Conservation (phyloP, 2,888 invertebrate genomes). For the Isoperla grammatica region DNA sequence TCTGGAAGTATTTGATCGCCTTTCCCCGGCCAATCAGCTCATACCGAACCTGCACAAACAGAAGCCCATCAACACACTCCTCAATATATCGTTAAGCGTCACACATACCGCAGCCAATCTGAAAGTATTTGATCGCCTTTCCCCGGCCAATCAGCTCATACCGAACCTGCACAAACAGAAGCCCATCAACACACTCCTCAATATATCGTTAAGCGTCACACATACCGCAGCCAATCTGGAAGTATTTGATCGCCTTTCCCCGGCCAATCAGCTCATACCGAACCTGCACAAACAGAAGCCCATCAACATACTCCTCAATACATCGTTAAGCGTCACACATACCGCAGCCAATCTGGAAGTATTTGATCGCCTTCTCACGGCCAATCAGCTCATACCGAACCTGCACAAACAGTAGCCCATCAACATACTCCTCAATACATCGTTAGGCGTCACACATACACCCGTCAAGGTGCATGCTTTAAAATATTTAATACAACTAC, state of each 20-base stretch:
- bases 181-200: not conserved
- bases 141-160: constrained; percentile 80
- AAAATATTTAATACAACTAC: not conserved
- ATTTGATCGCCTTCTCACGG: constrained; percentile 72
- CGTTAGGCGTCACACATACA: too few relatives aligned
- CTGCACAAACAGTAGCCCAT: constrained; percentile 36
- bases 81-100: not conserved
- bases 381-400: constrained; percentile 75
- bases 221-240: constrained; percentile 79
- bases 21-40: constrained; percentile 78
- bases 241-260: constrained; percentile 76
- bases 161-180: constrained; percentile 44
- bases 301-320: not conserved
- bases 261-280: constrained; percentile 76
- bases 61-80: not conserved
- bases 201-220: not conserved
- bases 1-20: constrained; percentile 78
- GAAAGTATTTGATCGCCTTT: constrained; percentile 79
- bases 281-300: constrained; percentile 40
- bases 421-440: not conserved
- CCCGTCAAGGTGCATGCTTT: too few relatives aligned
- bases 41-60: constrained; percentile 52
- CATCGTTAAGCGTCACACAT: constrained; percentile 44
- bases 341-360: constrained; percentile 83
- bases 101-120: constrained; percentile 77